A percentile compares a stretch with the other conserved stretches of the same genome.
Conservation (phyloP, 2,797 vertebrate species). For the Spheniscus humboldti region DNA sequence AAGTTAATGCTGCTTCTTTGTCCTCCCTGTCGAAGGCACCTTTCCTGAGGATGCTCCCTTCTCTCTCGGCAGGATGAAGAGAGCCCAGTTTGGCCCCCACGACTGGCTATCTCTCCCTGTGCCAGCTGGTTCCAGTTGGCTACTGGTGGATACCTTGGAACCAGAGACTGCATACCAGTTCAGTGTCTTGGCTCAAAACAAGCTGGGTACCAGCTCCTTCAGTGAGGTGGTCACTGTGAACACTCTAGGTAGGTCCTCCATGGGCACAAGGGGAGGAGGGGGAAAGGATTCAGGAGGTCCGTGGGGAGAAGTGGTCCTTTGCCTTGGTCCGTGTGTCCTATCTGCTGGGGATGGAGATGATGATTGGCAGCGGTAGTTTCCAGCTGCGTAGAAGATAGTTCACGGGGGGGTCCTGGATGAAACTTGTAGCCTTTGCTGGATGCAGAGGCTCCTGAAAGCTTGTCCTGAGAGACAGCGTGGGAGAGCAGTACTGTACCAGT, state of each 20-base stretch:
- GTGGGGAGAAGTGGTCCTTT: background rate
- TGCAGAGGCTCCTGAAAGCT: background rate
- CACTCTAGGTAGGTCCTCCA: slow-evolving; percentile 86
- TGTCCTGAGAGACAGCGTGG: background rate
- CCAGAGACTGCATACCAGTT: slow-evolving; percentile 97
- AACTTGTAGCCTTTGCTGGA: background rate
- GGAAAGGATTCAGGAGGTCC: background rate
- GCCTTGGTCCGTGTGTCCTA: accelerated
- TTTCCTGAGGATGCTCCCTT: slow-evolving; percentile 40
- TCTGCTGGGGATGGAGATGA: background rate
- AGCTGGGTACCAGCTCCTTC: slow-evolving; percentile 98
- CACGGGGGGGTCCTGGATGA: background rate
- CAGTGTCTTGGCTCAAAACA: slow-evolving; percentile 99
- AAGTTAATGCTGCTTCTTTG: background rate
- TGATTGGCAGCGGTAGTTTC: background rate
- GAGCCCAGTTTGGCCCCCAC: slow-evolving; percentile 93
- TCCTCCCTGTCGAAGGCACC: background rate
- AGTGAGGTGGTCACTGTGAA: slow-evolving; percentile 99
- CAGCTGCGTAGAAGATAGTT: background rate
- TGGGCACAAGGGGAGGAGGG: background rate
- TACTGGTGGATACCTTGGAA: slow-evolving; percentile 92
- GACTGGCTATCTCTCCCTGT: slow-evolving; percentile 98
- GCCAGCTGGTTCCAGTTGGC: slow-evolving; percentile 87
- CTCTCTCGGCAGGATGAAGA: slow-evolving; percentile 86
- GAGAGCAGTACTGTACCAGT: background rate